Conservation (phyloP, 2,888 invertebrate species). For the Oscheius sp. region DNA sequence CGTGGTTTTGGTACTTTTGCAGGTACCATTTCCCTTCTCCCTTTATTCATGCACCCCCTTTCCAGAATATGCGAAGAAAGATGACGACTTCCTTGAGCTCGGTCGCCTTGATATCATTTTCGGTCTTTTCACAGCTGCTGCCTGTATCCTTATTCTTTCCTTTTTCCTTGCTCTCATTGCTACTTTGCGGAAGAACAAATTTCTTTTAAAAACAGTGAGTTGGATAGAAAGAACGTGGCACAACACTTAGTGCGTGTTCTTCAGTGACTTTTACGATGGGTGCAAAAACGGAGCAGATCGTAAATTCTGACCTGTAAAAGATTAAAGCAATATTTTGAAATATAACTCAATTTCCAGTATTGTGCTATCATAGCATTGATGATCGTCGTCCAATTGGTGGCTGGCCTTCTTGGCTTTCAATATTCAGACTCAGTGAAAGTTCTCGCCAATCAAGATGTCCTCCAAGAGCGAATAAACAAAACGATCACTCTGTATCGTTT, state of each 20-base stretch:
- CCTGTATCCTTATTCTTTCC: conserved; percentile 41
- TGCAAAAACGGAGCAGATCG: not conserved
- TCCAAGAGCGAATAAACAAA: conserved; percentile 38
- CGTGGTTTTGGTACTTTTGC: conserved; percentile 44
- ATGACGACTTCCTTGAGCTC: conserved; percentile 51
- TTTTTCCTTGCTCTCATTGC: conserved; percentile 39
- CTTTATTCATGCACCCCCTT: too few relatives aligned
- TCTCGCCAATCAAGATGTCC: conserved; percentile 40
- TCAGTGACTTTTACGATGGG: not conserved
- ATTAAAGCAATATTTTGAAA: not conserved
- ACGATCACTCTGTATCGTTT: conserved; percentile 37
- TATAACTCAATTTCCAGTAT: conserved; percentile 38
- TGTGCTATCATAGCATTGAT: conserved; percentile 47
- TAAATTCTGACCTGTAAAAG: not conserved
- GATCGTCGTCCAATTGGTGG: conserved; percentile 48
- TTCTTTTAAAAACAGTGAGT: conserved; percentile 41
- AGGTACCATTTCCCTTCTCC: too few relatives aligned
- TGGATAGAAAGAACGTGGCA: too few relatives aligned
- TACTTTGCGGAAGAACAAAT: conserved; percentile 35
- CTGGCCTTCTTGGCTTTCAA: conserved; percentile 49
- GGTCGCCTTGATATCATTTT: conserved; percentile 49
- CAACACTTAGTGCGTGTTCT: too few relatives aligned
- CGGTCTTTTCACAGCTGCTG: conserved; percentile 46
- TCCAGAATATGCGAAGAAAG: conserved; percentile 43
- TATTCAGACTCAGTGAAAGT: conserved; percentile 49